phyloP scores from a whole-genome alignment of 2,797 vertebrate genomes.

The Pempheris klunzingeri region DNA sequence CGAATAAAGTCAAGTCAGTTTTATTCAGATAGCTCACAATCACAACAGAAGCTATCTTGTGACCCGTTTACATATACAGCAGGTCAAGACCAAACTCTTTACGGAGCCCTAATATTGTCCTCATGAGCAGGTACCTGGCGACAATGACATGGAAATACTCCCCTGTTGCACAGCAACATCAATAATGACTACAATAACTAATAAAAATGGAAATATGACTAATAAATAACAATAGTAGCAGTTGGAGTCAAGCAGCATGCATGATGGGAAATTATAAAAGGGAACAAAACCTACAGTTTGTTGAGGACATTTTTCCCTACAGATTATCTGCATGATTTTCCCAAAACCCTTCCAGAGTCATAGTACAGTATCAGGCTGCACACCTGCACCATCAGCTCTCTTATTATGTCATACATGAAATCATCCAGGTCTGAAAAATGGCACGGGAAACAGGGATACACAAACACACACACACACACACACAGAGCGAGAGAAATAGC shows the following conservation, averaged over 20 bases:
- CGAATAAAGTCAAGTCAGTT: too few relatives aligned
- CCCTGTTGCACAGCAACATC: too few relatives aligned
- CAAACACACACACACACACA: background rate
- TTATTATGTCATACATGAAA: conserved; percentile 18
- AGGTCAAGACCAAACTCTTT: too few relatives aligned
- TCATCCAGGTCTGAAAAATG: background rate
- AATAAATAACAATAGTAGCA: too few relatives aligned
- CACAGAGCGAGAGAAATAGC: background rate
- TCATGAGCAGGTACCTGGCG: too few relatives aligned
- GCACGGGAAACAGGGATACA: background rate
- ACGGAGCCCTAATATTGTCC: too few relatives aligned
- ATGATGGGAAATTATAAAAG: background rate
- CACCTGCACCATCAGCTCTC: background rate
- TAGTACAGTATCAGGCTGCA: background rate
- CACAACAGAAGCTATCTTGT: too few relatives aligned
- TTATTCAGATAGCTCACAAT: too few relatives aligned
- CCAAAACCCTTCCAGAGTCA: background rate
- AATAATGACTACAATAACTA: too few relatives aligned
- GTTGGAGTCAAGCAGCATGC: background rate
- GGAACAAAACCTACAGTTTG: background rate
- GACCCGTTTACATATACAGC: too few relatives aligned
- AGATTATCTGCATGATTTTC: conserved; percentile 18
- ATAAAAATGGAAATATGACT: too few relatives aligned
- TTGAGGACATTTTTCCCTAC: background rate
- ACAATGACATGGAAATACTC: too few relatives aligned